Evolutionary conservation across 53 echinoderm and acorn worm species (phyloP).

Genomic region (Holothuria scabra): DNA sequence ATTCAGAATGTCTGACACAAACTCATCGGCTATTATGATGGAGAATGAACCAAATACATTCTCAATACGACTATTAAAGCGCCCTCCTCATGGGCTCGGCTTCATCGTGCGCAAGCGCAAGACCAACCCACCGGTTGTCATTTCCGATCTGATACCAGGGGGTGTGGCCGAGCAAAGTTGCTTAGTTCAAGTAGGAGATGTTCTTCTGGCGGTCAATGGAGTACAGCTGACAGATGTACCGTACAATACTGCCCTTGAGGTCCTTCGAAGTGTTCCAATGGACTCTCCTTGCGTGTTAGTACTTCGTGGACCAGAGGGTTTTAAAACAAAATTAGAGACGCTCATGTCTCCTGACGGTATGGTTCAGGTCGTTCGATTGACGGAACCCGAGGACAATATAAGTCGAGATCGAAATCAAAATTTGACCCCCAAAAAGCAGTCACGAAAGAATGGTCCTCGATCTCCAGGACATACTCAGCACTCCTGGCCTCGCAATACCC

Average conservation of each 20-base stretch:
- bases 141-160: conserved; percentile 93
- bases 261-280: conserved; percentile 93
- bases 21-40: conserved; percentile 58
- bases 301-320: conserved; percentile 89
- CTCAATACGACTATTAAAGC: conserved; percentile 89
- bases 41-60: conserved; percentile 95
- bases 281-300: conserved; percentile 93
- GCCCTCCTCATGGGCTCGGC: conserved; percentile 93
- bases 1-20: conserved; percentile 40
- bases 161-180: conserved; percentile 95
- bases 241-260: conserved; percentile 94
- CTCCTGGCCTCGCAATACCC: conserved; percentile 76
- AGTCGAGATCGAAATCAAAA: conserved; percentile 47
- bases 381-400: conserved; percentile 65
- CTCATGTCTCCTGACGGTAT: conserved; percentile 83
- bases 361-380: conserved; percentile 79
- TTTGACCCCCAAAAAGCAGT: conserved; percentile 71
- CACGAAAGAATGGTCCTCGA: conserved; percentile 68
- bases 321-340: conserved; percentile 85
- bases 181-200: conserved; percentile 87
- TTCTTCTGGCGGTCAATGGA: conserved; percentile 92
- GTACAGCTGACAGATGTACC: conserved; percentile 94
- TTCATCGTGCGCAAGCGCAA: conserved; percentile 98
- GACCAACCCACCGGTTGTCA: conserved; percentile 91
- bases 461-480: conserved; percentile 69